phyloP scores from a whole-genome alignment of 2,797 vertebrate genomes.

The Hypotaenidia philippensis region DNA sequence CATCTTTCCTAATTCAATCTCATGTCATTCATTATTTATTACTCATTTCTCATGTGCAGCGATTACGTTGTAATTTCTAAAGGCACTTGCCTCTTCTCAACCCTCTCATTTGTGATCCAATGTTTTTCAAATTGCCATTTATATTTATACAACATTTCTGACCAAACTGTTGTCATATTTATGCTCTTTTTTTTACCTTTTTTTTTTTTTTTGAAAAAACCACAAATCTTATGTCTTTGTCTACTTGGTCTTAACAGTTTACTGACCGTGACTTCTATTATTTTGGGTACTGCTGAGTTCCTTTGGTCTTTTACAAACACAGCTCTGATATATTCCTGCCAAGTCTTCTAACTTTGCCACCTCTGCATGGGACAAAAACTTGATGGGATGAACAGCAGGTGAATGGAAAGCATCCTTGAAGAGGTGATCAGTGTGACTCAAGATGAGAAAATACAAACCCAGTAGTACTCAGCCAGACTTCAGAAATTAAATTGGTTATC shows the following conservation, averaged over 20 bases:
- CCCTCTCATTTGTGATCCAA: background rate
- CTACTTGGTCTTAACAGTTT: background rate
- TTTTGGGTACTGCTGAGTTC: background rate
- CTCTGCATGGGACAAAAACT: background rate
- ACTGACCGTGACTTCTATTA: background rate
- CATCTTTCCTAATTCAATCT: constrained; percentile 24
- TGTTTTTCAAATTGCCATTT: background rate
- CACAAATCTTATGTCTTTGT: background rate
- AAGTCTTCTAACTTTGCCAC: background rate
- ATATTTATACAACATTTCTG: background rate
- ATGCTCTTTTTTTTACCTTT: background rate
- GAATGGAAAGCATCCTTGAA: background rate
- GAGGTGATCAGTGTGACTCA: background rate
- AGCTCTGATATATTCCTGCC: background rate
- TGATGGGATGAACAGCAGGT: background rate
- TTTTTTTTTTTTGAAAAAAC: background rate
- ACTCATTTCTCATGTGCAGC: constrained; percentile 6
- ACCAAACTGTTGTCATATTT: background rate
- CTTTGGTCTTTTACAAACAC: background rate
- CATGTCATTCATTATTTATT: constrained; percentile 45
- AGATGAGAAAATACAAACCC: background rate
- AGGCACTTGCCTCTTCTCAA: background rate
- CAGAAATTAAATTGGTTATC: background rate
- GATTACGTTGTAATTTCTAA: constrained; percentile 9
- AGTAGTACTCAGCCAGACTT: background rate